Conservation (phyloP, 1,140 invertebrate genomes). For the Eurosta solidaginis region DNA sequence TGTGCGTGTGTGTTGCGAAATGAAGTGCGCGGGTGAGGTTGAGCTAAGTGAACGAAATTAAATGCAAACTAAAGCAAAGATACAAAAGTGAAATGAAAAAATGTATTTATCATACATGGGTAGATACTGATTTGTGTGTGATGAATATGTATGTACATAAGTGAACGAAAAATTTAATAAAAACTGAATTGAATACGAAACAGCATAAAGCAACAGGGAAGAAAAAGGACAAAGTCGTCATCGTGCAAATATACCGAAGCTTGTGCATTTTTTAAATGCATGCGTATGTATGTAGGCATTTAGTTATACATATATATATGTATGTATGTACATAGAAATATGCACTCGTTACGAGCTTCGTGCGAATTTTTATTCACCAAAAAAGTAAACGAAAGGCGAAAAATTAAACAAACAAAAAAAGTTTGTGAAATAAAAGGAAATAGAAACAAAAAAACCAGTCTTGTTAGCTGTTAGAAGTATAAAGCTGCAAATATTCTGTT, state of each 20-base stretch:
- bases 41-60: background rate
- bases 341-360: too few relatives aligned
- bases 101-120: background rate
- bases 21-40: background rate
- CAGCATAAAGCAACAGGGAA: background rate
- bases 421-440: too few relatives aligned
- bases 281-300: background rate
- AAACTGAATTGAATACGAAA: background rate
- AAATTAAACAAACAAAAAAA: too few relatives aligned
- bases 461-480: too few relatives aligned
- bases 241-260: background rate
- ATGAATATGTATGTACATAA: background rate
- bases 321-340: too few relatives aligned
- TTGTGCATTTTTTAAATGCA: background rate
- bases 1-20: background rate
- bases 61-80: constrained; percentile 8
- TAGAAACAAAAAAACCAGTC: too few relatives aligned
- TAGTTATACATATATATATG: background rate
- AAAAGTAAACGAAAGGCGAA: too few relatives aligned
- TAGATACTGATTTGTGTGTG: background rate
- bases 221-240: background rate
- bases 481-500: too few relatives aligned
- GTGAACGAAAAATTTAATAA: background rate
- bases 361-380: too few relatives aligned
- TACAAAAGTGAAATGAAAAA: background rate